A percentile compares a stretch with the other conserved stretches of the same genome.
Evolutionary conservation across 2,888 invertebrate genomes (phyloP).

Genomic region (Plusia festucae): DNA sequence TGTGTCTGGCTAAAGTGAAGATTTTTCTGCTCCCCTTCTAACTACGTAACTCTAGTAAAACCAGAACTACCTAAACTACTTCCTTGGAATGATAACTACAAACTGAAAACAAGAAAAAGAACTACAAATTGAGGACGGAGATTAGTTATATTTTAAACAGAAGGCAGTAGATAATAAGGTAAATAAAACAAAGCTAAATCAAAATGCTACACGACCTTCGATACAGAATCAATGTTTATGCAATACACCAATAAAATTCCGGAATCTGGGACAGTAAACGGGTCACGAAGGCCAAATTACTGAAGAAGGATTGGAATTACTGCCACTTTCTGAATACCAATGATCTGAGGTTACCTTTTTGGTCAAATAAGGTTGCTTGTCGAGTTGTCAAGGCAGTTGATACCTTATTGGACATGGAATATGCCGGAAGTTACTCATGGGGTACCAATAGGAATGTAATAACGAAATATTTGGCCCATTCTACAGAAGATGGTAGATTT

Average conservation of each 20-base stretch:
- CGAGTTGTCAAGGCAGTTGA: constrained; percentile 8
- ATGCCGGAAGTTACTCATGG: not conserved
- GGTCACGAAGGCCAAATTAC: constrained; percentile 35
- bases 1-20: too few species aligned
- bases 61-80: too few species aligned
- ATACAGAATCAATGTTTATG: not conserved
- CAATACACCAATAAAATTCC: constrained; percentile 7
- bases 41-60: too few species aligned
- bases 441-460: not conserved
- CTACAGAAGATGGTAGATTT: too few species aligned
- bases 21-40: too few species aligned
- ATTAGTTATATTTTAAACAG: not conserved
- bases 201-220: not conserved
- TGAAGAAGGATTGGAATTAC: constrained; percentile 34
- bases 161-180: not conserved
- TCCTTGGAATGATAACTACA: not conserved
- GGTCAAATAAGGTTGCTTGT: not conserved
- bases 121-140: not conserved
- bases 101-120: not conserved
- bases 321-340: constrained; percentile 42
- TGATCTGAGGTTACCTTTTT: constrained; percentile 34
- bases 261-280: constrained; percentile 2
- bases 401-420: not conserved
- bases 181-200: not conserved
- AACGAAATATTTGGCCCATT: not conserved